Percentiles rank a stretch among this genome's conserved stretches.
phyloP scores from a whole-genome alignment of 2,888 invertebrate species.

The Drosophila mayaguana region DNA sequence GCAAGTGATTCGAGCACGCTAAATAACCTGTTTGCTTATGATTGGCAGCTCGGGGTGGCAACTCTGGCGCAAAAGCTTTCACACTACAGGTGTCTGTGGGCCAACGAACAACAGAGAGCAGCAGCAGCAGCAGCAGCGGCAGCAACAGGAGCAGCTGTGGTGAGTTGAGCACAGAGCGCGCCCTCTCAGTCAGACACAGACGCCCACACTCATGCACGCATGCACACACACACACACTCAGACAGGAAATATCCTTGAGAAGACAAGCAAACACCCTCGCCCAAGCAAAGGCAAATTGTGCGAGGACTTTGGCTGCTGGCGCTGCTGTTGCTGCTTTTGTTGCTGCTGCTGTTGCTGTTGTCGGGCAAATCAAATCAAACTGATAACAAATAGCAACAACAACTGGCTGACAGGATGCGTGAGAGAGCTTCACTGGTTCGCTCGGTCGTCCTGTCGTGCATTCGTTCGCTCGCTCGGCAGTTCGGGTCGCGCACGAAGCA shows the following conservation, averaged over 20 bases:
- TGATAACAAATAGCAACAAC: slow-evolving; percentile 65
- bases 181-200: neutral
- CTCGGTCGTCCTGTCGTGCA: neutral
- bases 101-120: slow-evolving; percentile 52
- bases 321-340: slow-evolving; percentile 22
- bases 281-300: slow-evolving; percentile 72
- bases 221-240: slow-evolving; percentile 3
- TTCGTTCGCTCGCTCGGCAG: slow-evolving; percentile 4
- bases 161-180: slow-evolving; percentile 33
- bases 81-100: slow-evolving; percentile 61
- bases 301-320: slow-evolving; percentile 56
- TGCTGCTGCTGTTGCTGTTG: slow-evolving; percentile 19
- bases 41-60: slow-evolving; percentile 27
- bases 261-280: slow-evolving; percentile 36
- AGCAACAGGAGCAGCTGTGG: slow-evolving; percentile 46
- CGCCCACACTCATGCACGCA: slow-evolving; percentile 8
- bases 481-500: slow-evolving; percentile 22
- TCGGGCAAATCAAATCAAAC: slow-evolving; percentile 72
- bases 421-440: slow-evolving; percentile 28
- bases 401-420: slow-evolving; percentile 34
- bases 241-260: slow-evolving; percentile 59
- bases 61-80: slow-evolving; percentile 35
- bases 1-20: neutral
- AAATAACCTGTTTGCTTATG: slow-evolving; percentile 4
- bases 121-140: slow-evolving; percentile 31